These are phyloP conservation scores for Trachelus tabidus DNA, from an alignment of 2,888 invertebrate genomes.

Conservation along the genomic window DNA sequence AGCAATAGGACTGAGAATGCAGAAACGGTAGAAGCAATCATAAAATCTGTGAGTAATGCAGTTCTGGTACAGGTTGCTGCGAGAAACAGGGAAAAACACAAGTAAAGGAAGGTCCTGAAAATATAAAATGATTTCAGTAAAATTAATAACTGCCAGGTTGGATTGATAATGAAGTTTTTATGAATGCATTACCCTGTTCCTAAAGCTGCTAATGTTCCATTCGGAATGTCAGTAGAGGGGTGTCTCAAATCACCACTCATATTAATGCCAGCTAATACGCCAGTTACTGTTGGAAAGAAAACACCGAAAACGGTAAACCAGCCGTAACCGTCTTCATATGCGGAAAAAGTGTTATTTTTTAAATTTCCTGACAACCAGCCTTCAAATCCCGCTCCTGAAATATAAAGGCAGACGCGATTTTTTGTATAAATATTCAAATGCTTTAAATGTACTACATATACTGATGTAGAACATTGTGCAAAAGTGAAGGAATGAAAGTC, in stretches of 20 bases:
- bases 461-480: neutral
- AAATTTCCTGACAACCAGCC: slow-evolving; percentile 88
- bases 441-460: neutral
- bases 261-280: slow-evolving; percentile 96
- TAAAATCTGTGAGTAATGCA: slow-evolving; percentile 81
- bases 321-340: slow-evolving; percentile 82
- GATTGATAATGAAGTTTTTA: too few relatives aligned
- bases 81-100: slow-evolving; percentile 89
- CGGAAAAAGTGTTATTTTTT: slow-evolving; percentile 82
- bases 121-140: slow-evolving; percentile 18
- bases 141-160: slow-evolving; percentile 26
- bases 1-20: slow-evolving; percentile 84
- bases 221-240: slow-evolving; percentile 92
- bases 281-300: slow-evolving; percentile 97
- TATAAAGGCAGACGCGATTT: slow-evolving; percentile 25
- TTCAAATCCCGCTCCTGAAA: slow-evolving; percentile 81
- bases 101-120: slow-evolving; percentile 85
- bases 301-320: slow-evolving; percentile 98
- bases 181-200: slow-evolving; percentile 82
- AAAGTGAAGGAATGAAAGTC: neutral
- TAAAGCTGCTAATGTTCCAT: slow-evolving; percentile 93
- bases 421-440: slow-evolving; percentile 1
- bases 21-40: slow-evolving; percentile 93
- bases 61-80: slow-evolving; percentile 86
- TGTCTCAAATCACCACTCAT: slow-evolving; percentile 97